Evolutionary conservation across 2,113 vertebrate species (phyloP), one percentile per base, ranked within the genome.

Genomic region (Nothoprocta perdicaria): DNA sequence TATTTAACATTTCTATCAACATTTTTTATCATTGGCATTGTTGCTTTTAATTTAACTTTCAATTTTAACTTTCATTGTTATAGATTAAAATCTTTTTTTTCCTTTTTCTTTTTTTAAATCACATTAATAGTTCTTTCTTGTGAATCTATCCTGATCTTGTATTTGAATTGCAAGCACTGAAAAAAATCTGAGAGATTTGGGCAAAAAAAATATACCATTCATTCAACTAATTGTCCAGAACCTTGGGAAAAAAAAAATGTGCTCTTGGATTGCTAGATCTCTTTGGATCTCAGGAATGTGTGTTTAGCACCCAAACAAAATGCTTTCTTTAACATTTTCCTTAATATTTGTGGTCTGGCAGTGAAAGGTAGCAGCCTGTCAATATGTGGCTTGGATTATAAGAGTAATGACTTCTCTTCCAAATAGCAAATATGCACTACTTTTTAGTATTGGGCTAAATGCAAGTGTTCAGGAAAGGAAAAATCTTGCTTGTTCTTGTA

Each of bases 1-100:
- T 96, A 97, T 95, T 95, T 96, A 96, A 97, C 97, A 96, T 95
- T 96, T 95, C 95, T 96, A 97, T 97, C 91, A 95, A 96, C 95
- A 94, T 96, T 88, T 96, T 96, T 96, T 96, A 96, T 96, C 93
- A 92, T 92, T 96, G 93, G 82, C 84, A 93, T 95, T 96, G 93
- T 95, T 95, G 89, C 82, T 91, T 95, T 96, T 96, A 96, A 94
- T 95, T 90, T 95, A 91, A 91, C 88, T 95, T 96, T 95, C 92
- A 80, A 80, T 96, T 96, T 96, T 93, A 94, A 85, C 93, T 95
- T 96, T 86, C 92, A 89, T 3, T 84, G 38, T 80, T 81, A 94
- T 69, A 93, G 91, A 94, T 95, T 92, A 89, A 91, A 88, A 43
- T 93, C 53, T 57, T 27, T 15, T 55, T 29, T 18, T 29, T 27